Base-by-base conservation (phyloP, 2,888 invertebrate species). In the Nasonovia ribisnigri region DNA sequence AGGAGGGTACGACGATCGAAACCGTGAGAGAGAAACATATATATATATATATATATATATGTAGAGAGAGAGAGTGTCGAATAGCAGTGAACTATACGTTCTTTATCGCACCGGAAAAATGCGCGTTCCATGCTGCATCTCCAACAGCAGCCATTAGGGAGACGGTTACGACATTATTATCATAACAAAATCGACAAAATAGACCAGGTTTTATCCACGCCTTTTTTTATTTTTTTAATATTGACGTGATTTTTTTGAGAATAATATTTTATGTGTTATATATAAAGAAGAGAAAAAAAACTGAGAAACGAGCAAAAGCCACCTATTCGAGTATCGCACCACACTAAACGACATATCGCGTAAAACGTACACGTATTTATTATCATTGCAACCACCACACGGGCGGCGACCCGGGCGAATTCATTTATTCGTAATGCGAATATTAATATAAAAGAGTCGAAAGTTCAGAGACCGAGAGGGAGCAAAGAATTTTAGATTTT, bases 91-190 rank as follows among this genome's bases (percentile, higher is more conserved):
- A 67, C 84, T 92, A 92, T 89, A 84, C 46, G 89, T 84, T 93
- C 93, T 93, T 93, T 93, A 93, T 93, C 93, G 90, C 90, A 46
- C 67, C 90, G 90, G 93, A 60, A 89, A 93, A 93, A 90, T 86
- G 86, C 46, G 60, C 42, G 86, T 92, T 29, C 89, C 42, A 42
- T 24, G 48, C n/a, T 77, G 43, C 84, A 88, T 48, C 51, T 54
- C 54, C 54, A 89, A 54, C 93, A 46, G 54, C 89, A 89, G 46
- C 93, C 93, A 93, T 90, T 90, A 93, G 90, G 60, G 90, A 90
- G 42, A 93, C 93, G 93, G 86, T 93, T 93, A 93, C 90, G 93
- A 60, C 93, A 84, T 90, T 90, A 93, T 93, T 93, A 93, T 93
- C 93, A 46, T 90, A 93, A 90, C 93, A 84, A 93, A 93, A 93